Percentiles rank a stretch among this genome's conserved stretches.
phyloP scores from a whole-genome alignment of 2,888 invertebrate species.

The Epinotia nisella region DNA sequence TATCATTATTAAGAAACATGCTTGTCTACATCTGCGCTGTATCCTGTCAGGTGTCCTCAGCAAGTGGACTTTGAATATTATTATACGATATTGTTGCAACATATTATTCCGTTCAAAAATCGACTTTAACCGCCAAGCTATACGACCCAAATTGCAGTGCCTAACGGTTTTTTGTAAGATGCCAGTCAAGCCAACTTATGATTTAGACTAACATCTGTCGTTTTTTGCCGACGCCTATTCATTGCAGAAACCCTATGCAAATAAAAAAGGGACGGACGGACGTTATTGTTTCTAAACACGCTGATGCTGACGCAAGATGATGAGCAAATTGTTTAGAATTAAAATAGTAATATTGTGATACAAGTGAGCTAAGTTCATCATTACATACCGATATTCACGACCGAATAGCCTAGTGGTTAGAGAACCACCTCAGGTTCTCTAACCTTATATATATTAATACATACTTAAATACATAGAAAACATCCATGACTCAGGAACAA shows the following conservation, averaged over 20 bases:
- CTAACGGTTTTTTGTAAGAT: background rate
- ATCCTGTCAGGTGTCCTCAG: slow-evolving; percentile 12
- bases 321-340: background rate
- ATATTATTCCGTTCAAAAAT: background rate
- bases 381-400: no score
- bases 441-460: no score
- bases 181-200: background rate
- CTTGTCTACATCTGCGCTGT: background rate
- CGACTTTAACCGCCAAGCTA: background rate
- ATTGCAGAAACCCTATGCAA: background rate
- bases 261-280: background rate
- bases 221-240: slow-evolving; percentile 12
- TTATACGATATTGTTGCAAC: background rate
- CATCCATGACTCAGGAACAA: no score
- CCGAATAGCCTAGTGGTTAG: no score
- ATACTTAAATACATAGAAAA: no score
- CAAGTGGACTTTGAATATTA: background rate
- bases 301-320: background rate
- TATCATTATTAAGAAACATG: background rate
- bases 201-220: slow-evolving; percentile 6
- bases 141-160: background rate
- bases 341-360: no score
- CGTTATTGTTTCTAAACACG: slow-evolving; percentile 1
- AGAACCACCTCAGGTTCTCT: no score
- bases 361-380: no score